phyloP scores from a whole-genome alignment of 1,140 invertebrate genomes.

The Xylocopa sonorina region DNA sequence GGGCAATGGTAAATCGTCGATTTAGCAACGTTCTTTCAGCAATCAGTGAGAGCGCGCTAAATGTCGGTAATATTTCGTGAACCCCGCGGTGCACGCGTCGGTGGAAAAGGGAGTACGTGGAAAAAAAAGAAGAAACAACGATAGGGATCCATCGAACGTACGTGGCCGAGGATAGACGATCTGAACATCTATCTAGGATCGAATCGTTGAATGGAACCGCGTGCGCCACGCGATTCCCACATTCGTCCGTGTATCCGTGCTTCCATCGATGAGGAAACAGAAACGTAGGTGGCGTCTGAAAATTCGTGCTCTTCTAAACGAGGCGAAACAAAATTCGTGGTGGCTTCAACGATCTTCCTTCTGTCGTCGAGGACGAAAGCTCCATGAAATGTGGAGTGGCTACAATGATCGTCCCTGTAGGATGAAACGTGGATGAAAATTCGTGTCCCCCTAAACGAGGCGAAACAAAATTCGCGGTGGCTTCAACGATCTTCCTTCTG shows the following conservation, averaged over 20 bases:
- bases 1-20: constrained; percentile 69
- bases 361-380: no score
- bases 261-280: not conserved
- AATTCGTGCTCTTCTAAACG: not conserved
- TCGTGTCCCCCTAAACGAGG: not conserved
- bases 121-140: not conserved
- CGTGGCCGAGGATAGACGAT: not conserved
- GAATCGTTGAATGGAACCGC: constrained; percentile 13
- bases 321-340: not conserved
- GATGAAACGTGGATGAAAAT: not conserved
- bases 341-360: no score
- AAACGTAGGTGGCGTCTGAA: not conserved
- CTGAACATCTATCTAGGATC: constrained; percentile 17
- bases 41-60: constrained; percentile 59
- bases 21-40: constrained; percentile 70
- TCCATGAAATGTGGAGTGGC: no score
- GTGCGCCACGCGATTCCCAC: constrained; percentile 15
- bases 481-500: no score
- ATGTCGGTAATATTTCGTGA: constrained; percentile 39
- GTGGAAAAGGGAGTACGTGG: not conserved
- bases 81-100: not conserved
- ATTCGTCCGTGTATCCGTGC: no score
- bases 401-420: no score
- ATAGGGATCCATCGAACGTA: not conserved
- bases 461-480: not conserved